These are phyloP conservation scores for Acrobasis suavella DNA, from an alignment of 2,888 invertebrate genomes.

Conservation along the genomic window DNA sequence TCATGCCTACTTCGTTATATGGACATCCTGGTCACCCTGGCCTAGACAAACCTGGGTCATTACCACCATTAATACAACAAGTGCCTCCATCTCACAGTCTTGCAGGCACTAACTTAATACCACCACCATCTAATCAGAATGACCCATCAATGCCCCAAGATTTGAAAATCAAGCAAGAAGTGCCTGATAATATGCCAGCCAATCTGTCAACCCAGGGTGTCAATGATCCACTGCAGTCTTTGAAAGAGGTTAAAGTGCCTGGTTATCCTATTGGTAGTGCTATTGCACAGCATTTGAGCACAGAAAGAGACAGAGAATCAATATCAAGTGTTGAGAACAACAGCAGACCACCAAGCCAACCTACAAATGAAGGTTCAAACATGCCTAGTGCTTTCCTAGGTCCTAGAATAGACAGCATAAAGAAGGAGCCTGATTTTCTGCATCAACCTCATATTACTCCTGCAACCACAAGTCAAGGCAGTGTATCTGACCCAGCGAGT, in stretches of 20 bases:
- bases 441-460: slow-evolving; percentile 79
- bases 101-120: slow-evolving; percentile 57
- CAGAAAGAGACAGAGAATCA: slow-evolving; percentile 76
- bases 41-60: slow-evolving; percentile 67
- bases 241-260: slow-evolving; percentile 91
- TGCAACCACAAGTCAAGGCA: slow-evolving; percentile 73
- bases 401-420: slow-evolving; percentile 87
- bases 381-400: slow-evolving; percentile 83
- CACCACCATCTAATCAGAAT: slow-evolving; percentile 60
- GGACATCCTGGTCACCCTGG: slow-evolving; percentile 67
- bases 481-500: slow-evolving; percentile 66
- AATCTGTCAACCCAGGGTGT: slow-evolving; percentile 78
- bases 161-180: slow-evolving; percentile 80
- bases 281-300: slow-evolving; percentile 73
- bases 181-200: slow-evolving; percentile 77
- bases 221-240: slow-evolving; percentile 87
- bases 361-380: slow-evolving; percentile 72
- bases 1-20: slow-evolving; percentile 79
- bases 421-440: slow-evolving; percentile 87
- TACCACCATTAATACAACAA: slow-evolving; percentile 70
- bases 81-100: slow-evolving; percentile 62
- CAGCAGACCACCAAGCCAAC: slow-evolving; percentile 75
- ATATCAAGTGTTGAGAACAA: slow-evolving; percentile 75
- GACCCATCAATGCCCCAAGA: slow-evolving; percentile 78
- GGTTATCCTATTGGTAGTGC: slow-evolving; percentile 84